Conservation (phyloP, 2,113 vertebrate species). For the Corythoichthys intestinalis region DNA sequence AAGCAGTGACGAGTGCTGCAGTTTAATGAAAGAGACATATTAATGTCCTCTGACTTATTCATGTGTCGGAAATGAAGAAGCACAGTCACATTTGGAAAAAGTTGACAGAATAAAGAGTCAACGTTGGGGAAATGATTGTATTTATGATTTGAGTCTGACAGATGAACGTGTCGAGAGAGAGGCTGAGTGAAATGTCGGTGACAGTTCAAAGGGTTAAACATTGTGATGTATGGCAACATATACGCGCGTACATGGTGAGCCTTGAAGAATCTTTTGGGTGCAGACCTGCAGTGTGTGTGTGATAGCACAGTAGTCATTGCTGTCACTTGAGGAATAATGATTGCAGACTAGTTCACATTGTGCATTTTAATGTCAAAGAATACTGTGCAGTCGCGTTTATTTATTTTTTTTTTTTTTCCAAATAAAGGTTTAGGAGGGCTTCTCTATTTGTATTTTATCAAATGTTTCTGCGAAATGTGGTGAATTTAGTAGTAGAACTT, state of each 20-base stretch:
- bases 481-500: background rate
- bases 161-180: constrained; percentile 66
- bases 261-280: constrained; percentile 39
- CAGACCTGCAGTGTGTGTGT: constrained; percentile 18
- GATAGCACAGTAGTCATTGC: constrained; percentile 14
- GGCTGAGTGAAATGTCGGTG: constrained; percentile 67
- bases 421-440: background rate
- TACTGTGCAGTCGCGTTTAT: background rate
- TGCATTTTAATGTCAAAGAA: background rate
- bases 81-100: constrained; percentile 57
- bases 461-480: background rate
- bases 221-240: constrained; percentile 64
- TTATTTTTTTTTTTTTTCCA: background rate
- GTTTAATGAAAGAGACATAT: constrained; percentile 72
- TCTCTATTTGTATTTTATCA: constrained; percentile 1
- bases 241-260: constrained; percentile 29
- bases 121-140: constrained; percentile 69
- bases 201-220: constrained; percentile 73
- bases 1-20: constrained; percentile 46
- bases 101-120: constrained; percentile 68
- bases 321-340: constrained; percentile 22
- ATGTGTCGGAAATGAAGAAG: constrained; percentile 69
- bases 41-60: constrained; percentile 73
- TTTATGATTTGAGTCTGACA: constrained; percentile 72
- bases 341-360: background rate